These are phyloP conservation scores for Amphipyra berbera DNA, from an alignment of 2,888 invertebrate species.

Conservation along the genomic window DNA sequence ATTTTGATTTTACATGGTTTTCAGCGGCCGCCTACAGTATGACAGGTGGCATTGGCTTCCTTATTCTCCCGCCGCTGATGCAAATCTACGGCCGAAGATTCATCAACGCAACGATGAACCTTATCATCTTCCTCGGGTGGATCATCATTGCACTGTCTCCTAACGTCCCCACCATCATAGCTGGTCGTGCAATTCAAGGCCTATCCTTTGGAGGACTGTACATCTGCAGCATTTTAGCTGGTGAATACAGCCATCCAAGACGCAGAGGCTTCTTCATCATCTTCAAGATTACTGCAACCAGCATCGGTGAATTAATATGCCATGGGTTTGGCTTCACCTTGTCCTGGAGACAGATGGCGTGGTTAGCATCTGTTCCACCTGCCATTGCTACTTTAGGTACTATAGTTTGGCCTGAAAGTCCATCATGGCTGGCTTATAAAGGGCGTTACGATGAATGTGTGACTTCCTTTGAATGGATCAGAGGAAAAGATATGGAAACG, in stretches of 20 bases:
- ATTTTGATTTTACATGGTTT: conserved; percentile 3
- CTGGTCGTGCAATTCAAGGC: conserved; percentile 49
- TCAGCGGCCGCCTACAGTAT: conserved; percentile 39
- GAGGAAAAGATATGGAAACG: conserved; percentile 41
- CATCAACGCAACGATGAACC: conserved; percentile 38
- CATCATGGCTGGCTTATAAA: conserved; percentile 52
- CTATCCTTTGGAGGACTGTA: conserved; percentile 47
- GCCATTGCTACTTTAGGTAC: conserved; percentile 37
- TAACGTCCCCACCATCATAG: conserved; percentile 37
- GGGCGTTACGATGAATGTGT: conserved; percentile 49
- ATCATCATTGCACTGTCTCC: conserved; percentile 43
- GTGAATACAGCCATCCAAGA: conserved; percentile 53
- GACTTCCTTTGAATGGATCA: conserved; percentile 43
- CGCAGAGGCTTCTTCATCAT: conserved; percentile 50
- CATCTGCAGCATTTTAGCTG: conserved; percentile 40
- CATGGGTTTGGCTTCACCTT: conserved; percentile 41
- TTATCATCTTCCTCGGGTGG: conserved; percentile 38
- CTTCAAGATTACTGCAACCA: conserved; percentile 44
- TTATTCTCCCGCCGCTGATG: conserved; percentile 49
- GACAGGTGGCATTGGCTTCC: conserved; percentile 43
- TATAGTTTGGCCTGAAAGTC: conserved; percentile 51
- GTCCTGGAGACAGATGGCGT: conserved; percentile 49
- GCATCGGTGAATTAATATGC: conserved; percentile 48
- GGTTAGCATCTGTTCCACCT: conserved; percentile 40
- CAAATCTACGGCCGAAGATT: conserved; percentile 51